Conservation (phyloP, 2,888 invertebrate species). For the Platynereis dumerilii region DNA sequence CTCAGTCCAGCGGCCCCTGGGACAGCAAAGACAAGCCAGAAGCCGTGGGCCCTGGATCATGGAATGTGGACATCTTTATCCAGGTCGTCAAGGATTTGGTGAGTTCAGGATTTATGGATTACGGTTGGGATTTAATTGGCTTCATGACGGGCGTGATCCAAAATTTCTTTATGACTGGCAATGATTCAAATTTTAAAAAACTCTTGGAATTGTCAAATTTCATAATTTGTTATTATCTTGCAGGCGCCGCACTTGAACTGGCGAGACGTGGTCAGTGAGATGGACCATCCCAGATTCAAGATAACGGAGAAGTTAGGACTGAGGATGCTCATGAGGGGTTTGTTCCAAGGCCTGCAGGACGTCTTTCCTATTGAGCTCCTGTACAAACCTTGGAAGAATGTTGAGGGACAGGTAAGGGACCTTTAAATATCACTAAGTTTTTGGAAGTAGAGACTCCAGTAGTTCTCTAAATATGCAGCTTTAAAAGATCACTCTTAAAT, state of each 20-base stretch:
- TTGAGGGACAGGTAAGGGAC: conserved; percentile 81
- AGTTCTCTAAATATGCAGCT: too few relatives aligned
- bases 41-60: conserved; percentile 69
- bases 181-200: too few relatives aligned
- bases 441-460: too few relatives aligned
- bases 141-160: not conserved
- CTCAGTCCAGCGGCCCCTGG: conserved; percentile 31
- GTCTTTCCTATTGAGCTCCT: conserved; percentile 75
- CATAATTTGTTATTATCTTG: too few relatives aligned
- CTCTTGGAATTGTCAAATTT: too few relatives aligned
- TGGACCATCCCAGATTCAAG: conserved; percentile 87
- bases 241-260: conserved; percentile 73
- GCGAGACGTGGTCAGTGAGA: conserved; percentile 89
- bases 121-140: not conserved
- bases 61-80: conserved; percentile 94
- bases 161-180: not conserved
- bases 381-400: conserved; percentile 90
- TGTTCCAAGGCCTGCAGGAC: conserved; percentile 72
- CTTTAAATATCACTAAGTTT: too few relatives aligned
- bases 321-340: conserved; percentile 80
- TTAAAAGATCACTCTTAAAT: too few relatives aligned
- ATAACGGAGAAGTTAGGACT: conserved; percentile 77
- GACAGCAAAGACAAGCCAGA: conserved; percentile 54
- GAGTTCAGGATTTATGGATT: conserved; percentile 46
- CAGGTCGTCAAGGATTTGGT: conserved; percentile 89